Percentiles rank a stretch among this genome's conserved stretches.
These are phyloP conservation scores for Toxonevra muliebris DNA, from an alignment of 2,888 invertebrate species.

Conservation along the genomic window DNA sequence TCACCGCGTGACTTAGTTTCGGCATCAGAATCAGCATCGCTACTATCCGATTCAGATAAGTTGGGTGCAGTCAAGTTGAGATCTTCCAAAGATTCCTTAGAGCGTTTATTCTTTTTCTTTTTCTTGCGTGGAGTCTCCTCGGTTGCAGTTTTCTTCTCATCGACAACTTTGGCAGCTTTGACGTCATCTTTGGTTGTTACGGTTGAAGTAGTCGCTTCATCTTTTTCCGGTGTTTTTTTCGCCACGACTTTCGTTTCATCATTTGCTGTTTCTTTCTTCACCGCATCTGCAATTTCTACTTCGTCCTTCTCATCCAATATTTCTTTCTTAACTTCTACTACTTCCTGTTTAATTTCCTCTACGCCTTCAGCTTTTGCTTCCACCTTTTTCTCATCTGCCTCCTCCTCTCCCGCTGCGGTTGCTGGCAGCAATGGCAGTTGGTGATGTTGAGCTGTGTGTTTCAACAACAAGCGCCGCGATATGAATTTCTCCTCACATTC, in stretches of 20 bases:
- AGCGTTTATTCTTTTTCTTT: slow-evolving; percentile 60
- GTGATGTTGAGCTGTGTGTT: slow-evolving; percentile 74
- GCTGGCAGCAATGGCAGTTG: slow-evolving; percentile 5
- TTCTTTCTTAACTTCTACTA: slow-evolving; percentile 5
- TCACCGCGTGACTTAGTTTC: slow-evolving; percentile 46
- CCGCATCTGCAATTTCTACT: background rate
- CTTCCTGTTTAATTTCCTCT: background rate
- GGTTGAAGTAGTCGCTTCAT: background rate
- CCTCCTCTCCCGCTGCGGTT: background rate
- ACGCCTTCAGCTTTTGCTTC: background rate
- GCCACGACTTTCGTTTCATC: slow-evolving; percentile 20
- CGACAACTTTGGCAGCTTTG: no score
- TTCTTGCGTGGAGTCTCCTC: slow-evolving; percentile 53
- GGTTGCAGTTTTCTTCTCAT: slow-evolving; percentile 21
- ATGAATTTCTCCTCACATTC: slow-evolving; percentile 81
- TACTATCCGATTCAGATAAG: slow-evolving; percentile 85
- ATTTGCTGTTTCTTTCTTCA: slow-evolving; percentile 32
- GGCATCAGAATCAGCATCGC: slow-evolving; percentile 68
- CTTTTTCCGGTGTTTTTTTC: slow-evolving; percentile 13
- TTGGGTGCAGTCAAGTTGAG: slow-evolving; percentile 82
- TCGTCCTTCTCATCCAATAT: background rate
- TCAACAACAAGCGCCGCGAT: slow-evolving; percentile 78
- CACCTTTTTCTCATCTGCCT: slow-evolving; percentile 8
- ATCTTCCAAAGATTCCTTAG: slow-evolving; percentile 67
- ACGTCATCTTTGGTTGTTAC: slow-evolving; percentile 6